Evolutionary conservation across 2,797 vertebrate species (phyloP), one percentile per base, ranked within the genome.

Genomic region (Delichon dasypus): DNA sequence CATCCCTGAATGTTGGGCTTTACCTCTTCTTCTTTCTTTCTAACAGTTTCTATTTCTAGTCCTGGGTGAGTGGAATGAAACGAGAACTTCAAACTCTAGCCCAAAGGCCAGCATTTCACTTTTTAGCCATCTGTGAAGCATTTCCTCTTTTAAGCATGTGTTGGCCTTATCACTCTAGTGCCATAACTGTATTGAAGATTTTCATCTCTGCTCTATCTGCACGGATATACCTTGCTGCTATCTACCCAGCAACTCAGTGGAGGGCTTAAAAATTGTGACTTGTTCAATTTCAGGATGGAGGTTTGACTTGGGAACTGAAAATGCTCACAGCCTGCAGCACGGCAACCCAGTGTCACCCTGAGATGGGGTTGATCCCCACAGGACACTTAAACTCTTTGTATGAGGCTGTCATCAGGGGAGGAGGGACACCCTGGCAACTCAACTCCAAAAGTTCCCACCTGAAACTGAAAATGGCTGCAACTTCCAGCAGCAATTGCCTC

Each of bases 1-100:
- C 23, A n/a, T 45, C n/a, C n/a, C 72, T 55, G 47, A 91, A 84
- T 62, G 61, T 12, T 44, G 29, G 40, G 23, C 5, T 95, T 92
- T 50, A 38, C 29, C 9, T 82, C 86, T 95, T 93, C 87, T 58
- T 85, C 82, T 85, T 94, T 86, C 67, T 61, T 16, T 54, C 55
- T 72, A 71, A 79, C 27, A 16, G 30, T 57, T 90, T 80, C 82
- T 89, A 53, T 81, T 90, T 96, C 53, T 38, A 58, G 50, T 76
- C 38, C 42, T 72, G 29, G 26, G 14, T 77, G 53, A 75, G 9
- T 19, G 47, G 40, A 92, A 93, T 57, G 70, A 92, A 94, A 93
- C 20, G 77, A 76, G 76, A 94, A 58, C 62, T 84, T 78, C 40
- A 70, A 86, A 79, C 38, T 55, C 45, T 25, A 32, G 18, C 55